Conservation (phyloP, 2,113 vertebrate species). For the Cavia aperea region DNA sequence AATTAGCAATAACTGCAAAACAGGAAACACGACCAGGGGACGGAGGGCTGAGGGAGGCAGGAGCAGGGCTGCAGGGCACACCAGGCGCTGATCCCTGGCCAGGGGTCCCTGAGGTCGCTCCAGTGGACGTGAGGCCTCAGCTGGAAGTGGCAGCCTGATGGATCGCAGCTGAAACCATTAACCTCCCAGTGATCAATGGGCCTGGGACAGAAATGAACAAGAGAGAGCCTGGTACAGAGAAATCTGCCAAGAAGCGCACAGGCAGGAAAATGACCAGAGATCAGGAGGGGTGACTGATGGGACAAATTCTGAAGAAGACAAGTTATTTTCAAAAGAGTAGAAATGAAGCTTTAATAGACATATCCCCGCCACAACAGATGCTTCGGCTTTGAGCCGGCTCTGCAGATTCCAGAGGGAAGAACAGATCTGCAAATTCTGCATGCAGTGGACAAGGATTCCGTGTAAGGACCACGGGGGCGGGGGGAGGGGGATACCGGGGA, state of each 20-base stretch:
- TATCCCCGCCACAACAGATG: accelerated
- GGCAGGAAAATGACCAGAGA: background rate
- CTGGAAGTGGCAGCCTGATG: accelerated
- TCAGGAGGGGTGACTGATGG: accelerated
- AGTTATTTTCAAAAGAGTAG: background rate
- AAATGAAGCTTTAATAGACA: background rate
- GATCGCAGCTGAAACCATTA: background rate
- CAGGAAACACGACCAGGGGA: background rate
- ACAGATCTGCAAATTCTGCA: background rate
- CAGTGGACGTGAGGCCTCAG: accelerated
- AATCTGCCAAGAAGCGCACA: background rate
- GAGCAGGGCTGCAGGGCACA: background rate
- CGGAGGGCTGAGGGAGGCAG: background rate
- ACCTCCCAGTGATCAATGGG: background rate
- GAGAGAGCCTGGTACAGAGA: background rate
- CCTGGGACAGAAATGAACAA: background rate
- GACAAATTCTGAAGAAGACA: background rate
- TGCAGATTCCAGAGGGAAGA: background rate
- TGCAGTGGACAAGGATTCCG: accelerated
- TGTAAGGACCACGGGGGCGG: background rate
- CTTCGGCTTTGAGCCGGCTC: background rate
- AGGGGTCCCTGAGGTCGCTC: accelerated
- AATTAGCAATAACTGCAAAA: conserved; percentile 35
- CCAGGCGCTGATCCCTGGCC: background rate
- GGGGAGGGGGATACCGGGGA: background rate